phyloP scores from a whole-genome alignment of 2,113 vertebrate genomes.

The Corapipo altera region DNA sequence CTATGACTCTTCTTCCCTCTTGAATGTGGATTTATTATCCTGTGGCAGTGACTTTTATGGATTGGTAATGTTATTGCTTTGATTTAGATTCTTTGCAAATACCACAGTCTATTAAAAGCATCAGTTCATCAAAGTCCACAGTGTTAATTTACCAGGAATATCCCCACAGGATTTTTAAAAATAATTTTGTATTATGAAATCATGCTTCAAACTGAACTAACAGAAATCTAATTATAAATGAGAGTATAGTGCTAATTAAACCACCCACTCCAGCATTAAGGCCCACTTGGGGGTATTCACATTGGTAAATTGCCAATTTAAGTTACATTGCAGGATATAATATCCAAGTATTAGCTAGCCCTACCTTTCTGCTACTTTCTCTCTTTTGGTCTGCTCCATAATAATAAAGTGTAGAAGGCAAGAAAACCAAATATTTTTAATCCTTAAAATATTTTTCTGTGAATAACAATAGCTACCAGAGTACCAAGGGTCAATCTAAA shows the following conservation, averaged over 20 bases:
- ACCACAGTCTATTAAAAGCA: conserved; percentile 70
- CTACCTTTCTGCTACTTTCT: neutral
- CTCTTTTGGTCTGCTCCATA: neutral
- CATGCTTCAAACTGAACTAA: conserved; percentile 67
- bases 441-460: neutral
- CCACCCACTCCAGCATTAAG: conserved; percentile 65
- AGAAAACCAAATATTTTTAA: neutral
- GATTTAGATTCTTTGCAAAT: conserved; percentile 61
- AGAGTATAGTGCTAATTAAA: conserved; percentile 73
- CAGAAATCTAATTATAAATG: conserved; percentile 72
- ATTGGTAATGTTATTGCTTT: conserved; percentile 19
- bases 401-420: neutral
- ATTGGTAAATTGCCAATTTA: conserved; percentile 68
- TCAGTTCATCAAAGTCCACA: conserved; percentile 73
- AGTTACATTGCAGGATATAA: conserved; percentile 37
- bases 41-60: conserved; percentile 36
- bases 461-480: neutral
- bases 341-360: neutral
- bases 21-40: conserved; percentile 27
- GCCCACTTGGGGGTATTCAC: conserved; percentile 55
- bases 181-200: conserved; percentile 72
- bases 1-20: neutral
- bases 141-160: conserved; percentile 69
- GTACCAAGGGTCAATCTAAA: neutral
- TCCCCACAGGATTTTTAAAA: conserved; percentile 70